phyloP scores from a whole-genome alignment of 2,888 invertebrate species.

The Proisotoma minuta region DNA sequence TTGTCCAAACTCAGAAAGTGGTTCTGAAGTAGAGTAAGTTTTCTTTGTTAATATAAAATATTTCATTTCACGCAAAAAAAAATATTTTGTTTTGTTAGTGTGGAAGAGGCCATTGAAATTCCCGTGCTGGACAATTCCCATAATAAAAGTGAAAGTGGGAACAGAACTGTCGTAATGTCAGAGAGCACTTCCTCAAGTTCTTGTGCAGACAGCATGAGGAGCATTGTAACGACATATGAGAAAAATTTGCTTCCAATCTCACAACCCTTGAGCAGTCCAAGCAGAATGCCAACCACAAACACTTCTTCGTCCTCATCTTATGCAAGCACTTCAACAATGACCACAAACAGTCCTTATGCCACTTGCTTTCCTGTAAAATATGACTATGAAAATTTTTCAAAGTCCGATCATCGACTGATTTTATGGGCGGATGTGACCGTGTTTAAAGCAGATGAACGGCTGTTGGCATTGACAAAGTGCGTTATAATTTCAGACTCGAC shows the following conservation, averaged over 20 bases:
- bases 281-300: slow-evolving; percentile 8
- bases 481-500: slow-evolving; percentile 32
- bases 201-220: slow-evolving; percentile 42
- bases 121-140: slow-evolving; percentile 20
- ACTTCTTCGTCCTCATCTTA: slow-evolving; percentile 24
- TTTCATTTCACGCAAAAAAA: too few species aligned
- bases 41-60: too few species aligned
- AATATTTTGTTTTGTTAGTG: slow-evolving; percentile 25
- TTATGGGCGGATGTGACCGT: slow-evolving; percentile 43
- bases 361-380: slow-evolving; percentile 31
- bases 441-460: slow-evolving; percentile 42
- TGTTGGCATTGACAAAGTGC: slow-evolving; percentile 42
- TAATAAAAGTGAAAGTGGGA: slow-evolving; percentile 2
- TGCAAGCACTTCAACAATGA: slow-evolving; percentile 31
- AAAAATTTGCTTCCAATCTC: slow-evolving; percentile 31
- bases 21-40: slow-evolving; percentile 43
- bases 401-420: slow-evolving; percentile 44
- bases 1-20: slow-evolving; percentile 42
- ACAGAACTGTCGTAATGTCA: slow-evolving; percentile 32
- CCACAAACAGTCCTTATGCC: slow-evolving; percentile 23
- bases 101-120: slow-evolving; percentile 44
- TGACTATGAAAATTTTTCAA: slow-evolving; percentile 41
- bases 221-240: slow-evolving; percentile 45
- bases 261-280: slow-evolving; percentile 28
- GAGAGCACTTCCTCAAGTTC: slow-evolving; percentile 45